Evolutionary conservation across 2,888 invertebrate genomes (phyloP).

Genomic region (Nephrotoma guestfalica): DNA sequence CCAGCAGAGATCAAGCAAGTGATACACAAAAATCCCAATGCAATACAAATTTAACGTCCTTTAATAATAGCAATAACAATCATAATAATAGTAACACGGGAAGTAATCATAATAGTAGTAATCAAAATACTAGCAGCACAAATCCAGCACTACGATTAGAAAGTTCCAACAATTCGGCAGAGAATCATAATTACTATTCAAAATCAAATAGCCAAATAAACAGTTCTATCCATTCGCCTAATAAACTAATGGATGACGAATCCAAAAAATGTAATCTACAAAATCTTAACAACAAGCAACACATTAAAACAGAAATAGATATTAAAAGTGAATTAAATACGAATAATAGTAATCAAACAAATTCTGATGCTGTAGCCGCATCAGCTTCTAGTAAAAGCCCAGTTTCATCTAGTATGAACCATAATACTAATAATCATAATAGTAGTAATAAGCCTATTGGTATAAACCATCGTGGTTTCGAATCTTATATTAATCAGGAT

Average conservation of each 20-base stretch:
- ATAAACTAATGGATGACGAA: background rate
- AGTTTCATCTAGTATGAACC: background rate
- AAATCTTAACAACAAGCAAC: background rate
- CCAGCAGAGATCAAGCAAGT: background rate
- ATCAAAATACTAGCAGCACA: background rate
- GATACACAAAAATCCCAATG: background rate
- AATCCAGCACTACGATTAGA: background rate
- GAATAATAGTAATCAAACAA: background rate
- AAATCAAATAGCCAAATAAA: background rate
- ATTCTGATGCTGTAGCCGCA: background rate
- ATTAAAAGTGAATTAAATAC: background rate
- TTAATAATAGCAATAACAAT: conserved; percentile 7
- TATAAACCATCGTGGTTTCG: conserved; percentile 36
- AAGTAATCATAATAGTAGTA: conserved; percentile 4
- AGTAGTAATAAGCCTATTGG: conserved; percentile 29
- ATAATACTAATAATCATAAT: background rate
- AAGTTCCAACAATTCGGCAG: background rate
- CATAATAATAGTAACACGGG: conserved; percentile 9
- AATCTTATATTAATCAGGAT: conserved; percentile 52
- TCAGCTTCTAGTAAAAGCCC: background rate
- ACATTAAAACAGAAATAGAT: background rate
- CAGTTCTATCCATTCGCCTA: background rate
- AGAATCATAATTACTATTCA: background rate
- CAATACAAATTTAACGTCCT: background rate
- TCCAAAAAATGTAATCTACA: conserved; percentile 8